These are phyloP conservation scores for Catharus minimus DNA, from an alignment of 2,113 vertebrate species.

Conservation along the genomic window DNA sequence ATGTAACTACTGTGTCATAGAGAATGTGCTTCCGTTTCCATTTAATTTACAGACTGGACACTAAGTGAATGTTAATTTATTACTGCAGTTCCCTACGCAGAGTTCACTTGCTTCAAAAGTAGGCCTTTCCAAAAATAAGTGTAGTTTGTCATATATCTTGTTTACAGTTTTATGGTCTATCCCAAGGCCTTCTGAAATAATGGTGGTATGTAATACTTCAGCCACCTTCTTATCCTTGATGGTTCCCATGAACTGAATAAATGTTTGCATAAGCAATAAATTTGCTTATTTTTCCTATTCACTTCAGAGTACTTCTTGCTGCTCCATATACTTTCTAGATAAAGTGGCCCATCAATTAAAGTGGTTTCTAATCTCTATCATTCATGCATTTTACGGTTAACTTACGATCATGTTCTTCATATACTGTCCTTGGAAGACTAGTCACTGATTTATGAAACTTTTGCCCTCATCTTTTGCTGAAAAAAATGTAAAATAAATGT, in stretches of 20 bases:
- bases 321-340: background rate
- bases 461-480: background rate
- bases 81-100: background rate
- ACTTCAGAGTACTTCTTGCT: background rate
- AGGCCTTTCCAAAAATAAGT: background rate
- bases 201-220: background rate
- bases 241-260: background rate
- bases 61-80: background rate
- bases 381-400: background rate
- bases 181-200: constrained; percentile 4
- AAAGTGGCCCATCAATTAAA: background rate
- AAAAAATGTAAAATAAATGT: background rate
- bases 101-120: background rate
- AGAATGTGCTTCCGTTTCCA: background rate
- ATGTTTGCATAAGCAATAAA: constrained; percentile 12
- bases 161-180: background rate
- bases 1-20: background rate
- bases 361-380: background rate
- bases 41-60: background rate
- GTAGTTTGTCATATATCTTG: background rate
- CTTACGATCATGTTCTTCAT: background rate
- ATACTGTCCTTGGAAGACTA: background rate
- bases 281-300: background rate
- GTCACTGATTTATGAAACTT: background rate
- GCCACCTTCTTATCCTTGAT: background rate